A percentile compares a stretch with the other conserved stretches of the same genome.
Conservation (phyloP, 37 sponge, comb jelly and placozoan genomes). For the Hexactinellida sp. region DNA sequence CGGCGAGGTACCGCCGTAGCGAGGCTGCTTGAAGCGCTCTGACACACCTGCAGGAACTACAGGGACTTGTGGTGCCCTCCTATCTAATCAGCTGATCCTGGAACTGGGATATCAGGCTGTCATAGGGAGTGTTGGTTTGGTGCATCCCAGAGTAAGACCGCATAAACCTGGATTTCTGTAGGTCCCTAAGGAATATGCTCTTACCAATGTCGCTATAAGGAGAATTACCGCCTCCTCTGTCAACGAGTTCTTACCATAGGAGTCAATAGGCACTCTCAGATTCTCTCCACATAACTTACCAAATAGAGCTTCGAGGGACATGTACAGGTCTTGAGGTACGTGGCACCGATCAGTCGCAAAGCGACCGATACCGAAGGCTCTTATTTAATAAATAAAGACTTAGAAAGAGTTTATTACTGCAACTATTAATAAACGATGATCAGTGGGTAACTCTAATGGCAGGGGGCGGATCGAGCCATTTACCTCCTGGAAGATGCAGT, state of each 20-base stretch:
- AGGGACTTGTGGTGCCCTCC: neutral
- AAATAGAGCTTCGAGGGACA: conserved; percentile 39
- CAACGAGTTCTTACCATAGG: neutral
- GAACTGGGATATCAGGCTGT: conserved; percentile 26
- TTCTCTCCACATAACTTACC: conserved; percentile 37
- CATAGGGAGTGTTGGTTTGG: conserved; percentile 42
- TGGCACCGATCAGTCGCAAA: too few species aligned
- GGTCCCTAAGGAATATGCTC: conserved; percentile 74
- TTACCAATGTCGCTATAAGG: conserved; percentile 52
- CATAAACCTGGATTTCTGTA: conserved; percentile 15
- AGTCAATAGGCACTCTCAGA: conserved; percentile 18
- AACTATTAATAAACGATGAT: too few species aligned
- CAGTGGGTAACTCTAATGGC: too few species aligned
- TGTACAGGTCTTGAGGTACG: conserved; percentile 52
- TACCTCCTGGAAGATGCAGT: too few species aligned
- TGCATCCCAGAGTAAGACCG: conserved; percentile 7
- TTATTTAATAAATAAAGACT: too few species aligned
- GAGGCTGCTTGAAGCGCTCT: neutral
- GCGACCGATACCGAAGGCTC: too few species aligned
- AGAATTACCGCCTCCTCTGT: conserved; percentile 29
- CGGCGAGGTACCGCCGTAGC: conserved; percentile 52
- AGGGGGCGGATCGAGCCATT: too few species aligned
- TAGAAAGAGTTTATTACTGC: too few species aligned
- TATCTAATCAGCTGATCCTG: conserved; percentile 22
- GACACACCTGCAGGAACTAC: neutral